These are phyloP conservation scores for Eristalis intricaria DNA, from an alignment of 2,888 invertebrate genomes.

Conservation along the genomic window DNA sequence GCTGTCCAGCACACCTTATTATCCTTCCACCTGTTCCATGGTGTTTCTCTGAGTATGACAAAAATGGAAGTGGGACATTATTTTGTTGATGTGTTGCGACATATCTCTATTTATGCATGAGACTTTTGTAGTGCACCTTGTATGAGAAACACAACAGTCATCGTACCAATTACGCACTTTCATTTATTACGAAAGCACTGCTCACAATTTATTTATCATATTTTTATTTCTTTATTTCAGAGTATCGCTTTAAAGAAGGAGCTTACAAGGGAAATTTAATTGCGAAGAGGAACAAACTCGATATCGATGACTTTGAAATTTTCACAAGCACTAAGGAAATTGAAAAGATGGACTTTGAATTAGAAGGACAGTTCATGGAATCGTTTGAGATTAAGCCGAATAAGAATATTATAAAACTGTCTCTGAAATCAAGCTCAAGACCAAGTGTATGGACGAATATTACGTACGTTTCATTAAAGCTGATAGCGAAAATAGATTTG, in stretches of 20 bases:
- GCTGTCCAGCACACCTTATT: too few relatives aligned
- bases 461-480: background rate
- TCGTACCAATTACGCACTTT: too few relatives aligned
- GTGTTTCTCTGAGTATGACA: too few relatives aligned
- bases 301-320: background rate
- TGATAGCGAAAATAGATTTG: background rate
- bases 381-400: background rate
- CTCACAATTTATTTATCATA: background rate
- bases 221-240: background rate
- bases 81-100: too few relatives aligned
- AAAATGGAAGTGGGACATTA: too few relatives aligned
- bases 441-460: background rate
- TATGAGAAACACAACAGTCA: too few relatives aligned
- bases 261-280: background rate
- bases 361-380: background rate
- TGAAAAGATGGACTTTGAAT: background rate
- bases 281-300: background rate
- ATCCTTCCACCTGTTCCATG: too few relatives aligned
- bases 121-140: too few relatives aligned
- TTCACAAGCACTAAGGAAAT: background rate
- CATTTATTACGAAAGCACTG: too few relatives aligned
- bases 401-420: background rate
- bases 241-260: background rate
- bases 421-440: background rate
- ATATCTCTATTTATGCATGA: too few relatives aligned